Conservation (phyloP, 2,113 vertebrate species). For the Scatophagus argus region DNA sequence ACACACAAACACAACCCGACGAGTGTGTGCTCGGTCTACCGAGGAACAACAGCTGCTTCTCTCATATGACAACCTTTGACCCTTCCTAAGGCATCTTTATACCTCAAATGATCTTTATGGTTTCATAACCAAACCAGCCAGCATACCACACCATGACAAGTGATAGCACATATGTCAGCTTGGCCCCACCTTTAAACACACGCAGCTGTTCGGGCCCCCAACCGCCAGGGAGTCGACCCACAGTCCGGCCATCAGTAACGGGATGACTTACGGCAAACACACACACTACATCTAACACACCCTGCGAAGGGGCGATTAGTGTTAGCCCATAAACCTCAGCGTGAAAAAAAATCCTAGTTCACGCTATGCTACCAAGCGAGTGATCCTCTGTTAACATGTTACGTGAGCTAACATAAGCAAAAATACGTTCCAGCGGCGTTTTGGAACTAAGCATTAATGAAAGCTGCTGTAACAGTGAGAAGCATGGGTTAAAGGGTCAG, state of each 20-base stretch:
- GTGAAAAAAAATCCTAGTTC: constrained; percentile 16
- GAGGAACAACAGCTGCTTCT: constrained; percentile 53
- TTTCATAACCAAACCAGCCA: constrained; percentile 1
- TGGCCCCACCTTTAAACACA: neutral
- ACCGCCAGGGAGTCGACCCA: constrained; percentile 33
- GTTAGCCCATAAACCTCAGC: constrained; percentile 18
- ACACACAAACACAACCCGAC: constrained; percentile 26
- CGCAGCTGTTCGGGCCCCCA: constrained; percentile 44
- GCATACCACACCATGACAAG: constrained; percentile 3
- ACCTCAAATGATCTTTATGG: constrained; percentile 16
- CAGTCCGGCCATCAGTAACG: constrained; percentile 11
- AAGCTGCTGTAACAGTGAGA: no score
- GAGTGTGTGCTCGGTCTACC: constrained; percentile 41
- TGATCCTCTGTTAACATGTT: no score
- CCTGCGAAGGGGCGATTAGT: constrained; percentile 11
- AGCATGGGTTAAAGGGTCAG: no score
- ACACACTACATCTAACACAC: neutral
- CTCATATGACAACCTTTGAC: constrained; percentile 51
- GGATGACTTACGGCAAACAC: neutral
- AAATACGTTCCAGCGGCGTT: no score
- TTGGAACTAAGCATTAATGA: no score
- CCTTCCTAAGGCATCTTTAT: constrained; percentile 27
- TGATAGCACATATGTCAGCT: constrained; percentile 29
- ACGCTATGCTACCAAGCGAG: neutral
- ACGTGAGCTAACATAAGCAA: no score